A percentile compares a stretch with the other conserved stretches of the same genome.
Evolutionary conservation across 2,888 invertebrate species (phyloP).

Genomic region (Leucophenga montana): DNA sequence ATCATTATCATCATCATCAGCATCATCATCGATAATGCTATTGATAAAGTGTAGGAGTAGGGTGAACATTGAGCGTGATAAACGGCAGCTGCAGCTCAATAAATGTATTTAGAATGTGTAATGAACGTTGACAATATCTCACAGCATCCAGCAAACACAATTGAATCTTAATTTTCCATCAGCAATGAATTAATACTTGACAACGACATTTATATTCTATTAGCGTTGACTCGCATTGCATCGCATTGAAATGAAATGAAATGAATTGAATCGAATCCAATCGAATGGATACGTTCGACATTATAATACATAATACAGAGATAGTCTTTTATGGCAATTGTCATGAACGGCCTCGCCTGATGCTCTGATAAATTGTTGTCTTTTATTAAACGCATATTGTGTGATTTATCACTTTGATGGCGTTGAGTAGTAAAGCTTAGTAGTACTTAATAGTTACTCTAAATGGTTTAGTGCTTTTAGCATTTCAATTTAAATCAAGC

Average conservation of each 20-base stretch:
- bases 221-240: conserved; percentile 6
- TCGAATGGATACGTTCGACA: conserved; percentile 11
- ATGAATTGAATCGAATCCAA: too few relatives aligned
- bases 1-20: background rate
- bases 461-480: background rate
- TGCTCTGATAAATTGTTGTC: background rate
- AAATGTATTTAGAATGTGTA: conserved; percentile 33
- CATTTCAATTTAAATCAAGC: background rate
- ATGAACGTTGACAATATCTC: conserved; percentile 62
- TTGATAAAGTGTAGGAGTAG: background rate
- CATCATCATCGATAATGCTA: conserved; percentile 4
- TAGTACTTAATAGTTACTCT: background rate
- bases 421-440: conserved; percentile 36
- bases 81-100: background rate
- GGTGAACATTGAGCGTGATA: conserved; percentile 1
- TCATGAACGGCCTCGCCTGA: conserved; percentile 18
- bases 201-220: conserved; percentile 57
- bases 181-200: conserved; percentile 57
- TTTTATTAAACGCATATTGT: conserved; percentile 31
- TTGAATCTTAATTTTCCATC: conserved; percentile 62
- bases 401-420: conserved; percentile 38
- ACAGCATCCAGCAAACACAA: conserved; percentile 50
- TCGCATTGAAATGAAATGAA: conserved; percentile 34
- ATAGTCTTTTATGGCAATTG: too few relatives aligned
- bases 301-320: conserved; percentile 27